These are phyloP conservation scores for Deilephila porcellus DNA, from an alignment of 2,888 invertebrate species.

Conservation along the genomic window DNA sequence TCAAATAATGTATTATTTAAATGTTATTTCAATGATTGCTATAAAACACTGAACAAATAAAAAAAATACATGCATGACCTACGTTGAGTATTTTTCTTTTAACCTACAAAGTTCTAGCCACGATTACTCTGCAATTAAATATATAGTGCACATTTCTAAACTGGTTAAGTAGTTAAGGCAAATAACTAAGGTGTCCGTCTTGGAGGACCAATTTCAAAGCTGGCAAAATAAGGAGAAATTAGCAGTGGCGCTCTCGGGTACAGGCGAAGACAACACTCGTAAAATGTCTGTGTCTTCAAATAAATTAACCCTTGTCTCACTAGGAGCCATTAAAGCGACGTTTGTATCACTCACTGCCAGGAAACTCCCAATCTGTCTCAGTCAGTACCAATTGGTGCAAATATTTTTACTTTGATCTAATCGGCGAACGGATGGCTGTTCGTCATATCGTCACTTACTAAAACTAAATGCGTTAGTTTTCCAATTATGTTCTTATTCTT, in stretches of 20 bases:
- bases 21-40: too few relatives aligned
- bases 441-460: neutral
- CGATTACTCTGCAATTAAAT: neutral
- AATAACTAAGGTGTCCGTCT: neutral
- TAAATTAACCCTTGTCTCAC: slow-evolving; percentile 71
- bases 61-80: too few relatives aligned
- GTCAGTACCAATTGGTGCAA: slow-evolving; percentile 68
- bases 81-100: too few relatives aligned
- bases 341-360: slow-evolving; percentile 72
- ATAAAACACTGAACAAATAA: too few relatives aligned
- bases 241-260: slow-evolving; percentile 41
- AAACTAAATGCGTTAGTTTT: neutral
- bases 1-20: too few relatives aligned
- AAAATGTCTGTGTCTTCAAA: slow-evolving; percentile 57
- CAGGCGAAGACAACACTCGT: slow-evolving; percentile 51
- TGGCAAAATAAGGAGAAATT: slow-evolving; percentile 8
- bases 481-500: neutral
- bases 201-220: slow-evolving; percentile 9
- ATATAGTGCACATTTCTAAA: neutral
- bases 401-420: slow-evolving; percentile 50
- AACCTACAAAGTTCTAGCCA: neutral
- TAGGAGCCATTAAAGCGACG: slow-evolving; percentile 64
- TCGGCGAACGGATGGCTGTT: slow-evolving; percentile 16
- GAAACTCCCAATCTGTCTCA: slow-evolving; percentile 73
- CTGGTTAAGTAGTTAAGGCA: neutral